phyloP scores from a whole-genome alignment of 2,797 vertebrate species.

The Centroberyx gerrardi region DNA sequence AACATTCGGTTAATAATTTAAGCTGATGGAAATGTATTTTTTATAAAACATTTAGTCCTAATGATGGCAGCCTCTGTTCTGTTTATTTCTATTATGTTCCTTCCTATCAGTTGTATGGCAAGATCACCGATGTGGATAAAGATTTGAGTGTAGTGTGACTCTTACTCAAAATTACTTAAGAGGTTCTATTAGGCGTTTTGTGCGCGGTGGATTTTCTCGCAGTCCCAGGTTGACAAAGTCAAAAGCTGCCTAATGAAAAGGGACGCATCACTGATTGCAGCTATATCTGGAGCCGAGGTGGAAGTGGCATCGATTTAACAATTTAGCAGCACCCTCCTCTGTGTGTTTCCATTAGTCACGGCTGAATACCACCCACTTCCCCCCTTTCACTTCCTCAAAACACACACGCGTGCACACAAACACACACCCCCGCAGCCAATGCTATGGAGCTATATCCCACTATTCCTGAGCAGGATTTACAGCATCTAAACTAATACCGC shows the following conservation, averaged over 20 bases:
- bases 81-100: conserved; percentile 24
- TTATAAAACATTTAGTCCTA: conserved; percentile 37
- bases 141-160: conserved; percentile 35
- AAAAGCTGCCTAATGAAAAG: conserved; percentile 96
- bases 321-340: conserved; percentile 90
- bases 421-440: conserved; percentile 27
- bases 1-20: conserved; percentile 49
- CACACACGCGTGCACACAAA: conserved; percentile 50
- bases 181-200: conserved; percentile 87
- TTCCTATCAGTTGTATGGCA: conserved; percentile 27
- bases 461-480: conserved; percentile 48
- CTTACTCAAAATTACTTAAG: conserved; percentile 79
- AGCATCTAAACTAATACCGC: conserved; percentile 36
- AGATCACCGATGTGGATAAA: conserved; percentile 55
- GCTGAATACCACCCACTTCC: conserved; percentile 90
- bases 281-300: conserved; percentile 94
- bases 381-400: conserved; percentile 71
- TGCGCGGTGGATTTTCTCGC: conserved; percentile 86
- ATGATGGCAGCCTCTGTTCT: conserved; percentile 27
- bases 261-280: conserved; percentile 95
- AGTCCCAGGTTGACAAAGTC: conserved; percentile 92
- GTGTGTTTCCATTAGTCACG: conserved; percentile 95
- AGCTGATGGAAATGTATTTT: conserved; percentile 31
- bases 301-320: conserved; percentile 96
- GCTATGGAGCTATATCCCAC: conserved; percentile 47